These are phyloP conservation scores for Microctenopoma stevenorrisi DNA, from an alignment of 2,797 vertebrate genomes.

Conservation along the genomic window DNA sequence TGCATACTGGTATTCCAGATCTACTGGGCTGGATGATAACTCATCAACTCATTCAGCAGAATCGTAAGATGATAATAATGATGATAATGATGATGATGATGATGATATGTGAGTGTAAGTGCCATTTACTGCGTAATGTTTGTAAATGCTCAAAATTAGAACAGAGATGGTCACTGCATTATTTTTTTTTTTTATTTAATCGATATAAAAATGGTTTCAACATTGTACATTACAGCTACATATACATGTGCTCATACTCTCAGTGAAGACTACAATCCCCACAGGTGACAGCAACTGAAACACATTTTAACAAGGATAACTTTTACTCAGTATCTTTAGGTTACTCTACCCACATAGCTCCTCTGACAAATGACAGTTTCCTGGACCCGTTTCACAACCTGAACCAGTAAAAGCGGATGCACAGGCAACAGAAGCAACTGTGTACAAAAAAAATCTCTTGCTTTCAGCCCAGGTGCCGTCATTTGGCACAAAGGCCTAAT, in stretches of 20 bases:
- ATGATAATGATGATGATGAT: too few relatives aligned
- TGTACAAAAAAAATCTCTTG: constrained; percentile 14
- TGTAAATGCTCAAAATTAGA: not conserved
- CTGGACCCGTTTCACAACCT: constrained; percentile 5
- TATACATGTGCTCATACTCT: constrained; percentile 1
- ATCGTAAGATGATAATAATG: not conserved
- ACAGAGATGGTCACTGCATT: not conserved
- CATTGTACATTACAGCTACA: too few relatives aligned
- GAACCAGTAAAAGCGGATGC: constrained; percentile 6
- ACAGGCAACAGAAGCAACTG: constrained; percentile 4
- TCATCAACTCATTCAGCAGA: not conserved
- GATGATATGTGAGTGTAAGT: too few relatives aligned
- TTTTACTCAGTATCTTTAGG: not conserved
- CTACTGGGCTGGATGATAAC: not conserved
- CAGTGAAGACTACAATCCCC: constrained; percentile 3
- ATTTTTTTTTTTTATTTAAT: not conserved
- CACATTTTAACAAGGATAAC: constrained; percentile 28
- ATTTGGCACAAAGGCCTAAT: constrained; percentile 67
- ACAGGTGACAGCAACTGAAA: constrained; percentile 24
- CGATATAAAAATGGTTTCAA: not conserved
- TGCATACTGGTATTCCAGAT: not conserved
- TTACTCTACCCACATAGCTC: not conserved
- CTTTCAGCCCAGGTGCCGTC: constrained; percentile 47
- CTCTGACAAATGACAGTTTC: constrained; percentile 14
- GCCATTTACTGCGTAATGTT: too few relatives aligned